Conservation (phyloP, 2,797 vertebrate genomes). For the Syngnathus acus region DNA sequence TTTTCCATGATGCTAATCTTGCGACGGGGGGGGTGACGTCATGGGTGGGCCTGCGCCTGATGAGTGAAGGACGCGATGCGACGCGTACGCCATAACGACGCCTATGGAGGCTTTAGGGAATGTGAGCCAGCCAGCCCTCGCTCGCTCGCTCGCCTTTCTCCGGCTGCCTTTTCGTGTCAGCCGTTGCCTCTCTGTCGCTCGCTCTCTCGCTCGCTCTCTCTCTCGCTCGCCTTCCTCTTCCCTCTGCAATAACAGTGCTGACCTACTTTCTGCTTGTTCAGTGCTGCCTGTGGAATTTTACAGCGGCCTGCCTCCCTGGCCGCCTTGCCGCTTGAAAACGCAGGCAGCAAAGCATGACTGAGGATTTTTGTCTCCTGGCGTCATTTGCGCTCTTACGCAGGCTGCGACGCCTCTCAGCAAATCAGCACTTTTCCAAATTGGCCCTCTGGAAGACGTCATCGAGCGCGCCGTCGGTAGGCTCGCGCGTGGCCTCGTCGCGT, state of each 20-base stretch:
- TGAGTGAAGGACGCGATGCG: no score
- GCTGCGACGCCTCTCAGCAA: slow-evolving; percentile 6
- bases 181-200: no score
- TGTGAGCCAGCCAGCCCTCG: no score
- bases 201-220: slow-evolving; percentile 14
- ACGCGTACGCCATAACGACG: no score
- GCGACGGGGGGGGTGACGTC: no score
- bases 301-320: slow-evolving; percentile 78
- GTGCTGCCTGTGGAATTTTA: slow-evolving; percentile 86
- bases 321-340: slow-evolving; percentile 68
- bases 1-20: no score
- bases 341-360: slow-evolving; percentile 78
- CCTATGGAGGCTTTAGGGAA: no score
- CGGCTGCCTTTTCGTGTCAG: no score
- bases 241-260: slow-evolving; percentile 84
- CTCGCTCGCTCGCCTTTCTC: no score
- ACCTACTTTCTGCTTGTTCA: slow-evolving; percentile 83
- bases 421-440: slow-evolving; percentile 23
- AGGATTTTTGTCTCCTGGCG: slow-evolving; percentile 69
- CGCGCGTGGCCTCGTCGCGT: slow-evolving; percentile 12
- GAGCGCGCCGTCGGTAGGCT: slow-evolving; percentile 3
- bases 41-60: no score
- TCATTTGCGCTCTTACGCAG: slow-evolving; percentile 52
- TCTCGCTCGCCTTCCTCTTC: slow-evolving; percentile 52
- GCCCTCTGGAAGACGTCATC: slow-evolving; percentile 28